Evolutionary conservation across 1,140 invertebrate genomes (phyloP).

Genomic region (Neuroterus valhalla): DNA sequence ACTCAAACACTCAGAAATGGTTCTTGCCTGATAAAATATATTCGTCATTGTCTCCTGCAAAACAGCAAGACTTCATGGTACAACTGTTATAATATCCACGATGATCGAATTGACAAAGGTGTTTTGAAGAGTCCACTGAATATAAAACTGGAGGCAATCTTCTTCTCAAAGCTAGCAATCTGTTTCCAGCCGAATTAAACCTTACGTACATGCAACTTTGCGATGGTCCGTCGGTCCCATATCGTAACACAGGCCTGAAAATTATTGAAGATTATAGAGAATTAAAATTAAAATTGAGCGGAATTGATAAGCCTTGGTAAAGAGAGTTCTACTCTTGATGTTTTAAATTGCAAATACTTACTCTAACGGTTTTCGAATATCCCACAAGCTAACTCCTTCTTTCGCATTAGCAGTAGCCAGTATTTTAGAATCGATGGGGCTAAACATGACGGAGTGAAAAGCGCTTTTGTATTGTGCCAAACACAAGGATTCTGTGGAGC

Average conservation of each 20-base stretch:
- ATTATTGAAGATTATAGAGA: conserved; percentile 16
- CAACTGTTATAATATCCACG: conserved; percentile 96
- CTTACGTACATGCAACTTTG: conserved; percentile 94
- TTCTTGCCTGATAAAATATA: conserved; percentile 85
- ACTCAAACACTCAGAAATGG: neutral
- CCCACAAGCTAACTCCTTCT: conserved; percentile 92
- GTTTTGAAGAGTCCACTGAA: conserved; percentile 79
- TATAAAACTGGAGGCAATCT: conserved; percentile 91
- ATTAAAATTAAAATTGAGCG: no score
- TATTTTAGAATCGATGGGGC: conserved; percentile 87
- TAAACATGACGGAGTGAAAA: conserved; percentile 94
- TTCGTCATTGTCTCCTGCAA: conserved; percentile 93
- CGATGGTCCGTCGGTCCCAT: conserved; percentile 80
- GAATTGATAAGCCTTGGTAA: no score
- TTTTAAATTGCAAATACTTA: conserved; percentile 72
- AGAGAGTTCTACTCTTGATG: no score
- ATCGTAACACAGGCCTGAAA: conserved; percentile 80
- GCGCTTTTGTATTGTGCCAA: conserved; percentile 82
- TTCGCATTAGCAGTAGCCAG: conserved; percentile 92
- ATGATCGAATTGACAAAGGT: conserved; percentile 91
- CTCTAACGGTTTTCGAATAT: conserved; percentile 88
- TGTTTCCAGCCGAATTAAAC: conserved; percentile 87
- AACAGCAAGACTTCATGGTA: conserved; percentile 97
- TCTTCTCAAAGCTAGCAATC: conserved; percentile 88
- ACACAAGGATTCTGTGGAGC: conserved; percentile 79